A percentile compares a stretch with the other conserved stretches of the same genome.
phyloP scores from a whole-genome alignment of 2,888 invertebrate species.

The Belgica antarctica region DNA sequence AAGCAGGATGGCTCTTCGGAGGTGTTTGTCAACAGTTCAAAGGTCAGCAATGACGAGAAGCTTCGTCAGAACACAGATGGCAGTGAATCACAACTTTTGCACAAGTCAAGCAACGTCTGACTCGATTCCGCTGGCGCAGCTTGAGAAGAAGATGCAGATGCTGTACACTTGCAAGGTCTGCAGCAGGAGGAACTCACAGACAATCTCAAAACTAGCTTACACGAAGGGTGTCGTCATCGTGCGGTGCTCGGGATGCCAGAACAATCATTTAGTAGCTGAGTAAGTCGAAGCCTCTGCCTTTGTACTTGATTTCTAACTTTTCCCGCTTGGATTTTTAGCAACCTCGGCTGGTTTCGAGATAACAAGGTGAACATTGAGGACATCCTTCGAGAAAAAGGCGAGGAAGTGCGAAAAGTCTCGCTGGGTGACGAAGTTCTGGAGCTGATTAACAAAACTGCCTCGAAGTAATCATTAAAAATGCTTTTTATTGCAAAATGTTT shows the following conservation, averaged over 20 bases:
- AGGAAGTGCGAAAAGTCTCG: constrained; percentile 65
- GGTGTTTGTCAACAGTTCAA: not conserved
- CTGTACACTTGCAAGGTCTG: constrained; percentile 90
- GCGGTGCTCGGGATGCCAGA: constrained; percentile 80
- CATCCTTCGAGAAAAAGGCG: constrained; percentile 83
- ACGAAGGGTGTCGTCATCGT: constrained; percentile 89
- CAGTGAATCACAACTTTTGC: not conserved
- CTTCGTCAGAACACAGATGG: not conserved
- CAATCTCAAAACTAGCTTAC: constrained; percentile 82
- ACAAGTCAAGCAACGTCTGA: not conserved
- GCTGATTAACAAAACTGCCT: constrained; percentile 36
- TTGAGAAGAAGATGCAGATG: constrained; percentile 65
- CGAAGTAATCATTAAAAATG: constrained; percentile 43
- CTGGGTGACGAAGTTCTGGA: not conserved
- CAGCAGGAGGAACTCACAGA: constrained; percentile 69
- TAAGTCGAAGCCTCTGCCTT: no score
- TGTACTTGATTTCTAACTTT: no score
- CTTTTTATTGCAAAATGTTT: constrained; percentile 31
- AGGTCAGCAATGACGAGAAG: not conserved
- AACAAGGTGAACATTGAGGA: constrained; percentile 85
- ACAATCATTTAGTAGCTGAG: constrained; percentile 94
- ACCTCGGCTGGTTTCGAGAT: constrained; percentile 90
- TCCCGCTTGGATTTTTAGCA: no score
- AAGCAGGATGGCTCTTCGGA: not conserved
- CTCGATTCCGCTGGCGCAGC: constrained; percentile 47